Base-by-base conservation (phyloP, 2,888 invertebrate species). In the Rhopalosiphum nymphaeae region DNA sequence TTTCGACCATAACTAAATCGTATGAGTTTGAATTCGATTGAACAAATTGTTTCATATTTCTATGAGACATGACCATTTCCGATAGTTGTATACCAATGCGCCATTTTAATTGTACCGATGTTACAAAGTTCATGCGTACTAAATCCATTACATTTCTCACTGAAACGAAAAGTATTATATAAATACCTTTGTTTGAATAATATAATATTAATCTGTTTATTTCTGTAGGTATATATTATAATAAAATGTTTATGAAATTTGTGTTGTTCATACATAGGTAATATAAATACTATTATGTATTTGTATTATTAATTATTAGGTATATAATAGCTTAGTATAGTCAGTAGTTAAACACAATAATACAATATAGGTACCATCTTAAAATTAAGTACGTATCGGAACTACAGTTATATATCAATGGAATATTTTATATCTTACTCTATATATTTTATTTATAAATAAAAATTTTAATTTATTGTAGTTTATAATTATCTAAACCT, bases 1-100 rank as follows among this genome's bases (percentile, higher is more conserved):
- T 96, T 96, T 98, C 98, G 92, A 97, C 96, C 1, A 98, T 95
- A 16, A 97, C 96, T 0, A 98, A 95, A 95, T 98, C 98, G 95
- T 97, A 98, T 11, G 61, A 57, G 42, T 86, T n/a, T 57, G 85
- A 26, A 36, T 91, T 86, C 26, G 93, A 89, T 16, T 57, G 61
- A 21, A 94, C 61, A 29, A 94, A 86, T 3, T 86, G 36, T 53
- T 85, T 91, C 21, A 94, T 67, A 9, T 42, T 78, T 42, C 36
- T 16, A 29, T 85, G 84, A 4, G 42, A 25, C 85, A 93, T 44
- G 13, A 61, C 11, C 25, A 13, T 26, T 42, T 87, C 46, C 25
- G 84, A 44, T 13, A 93, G 25, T 16, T 42, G 29, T 21, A 44
- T 16, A 13, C 36, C 49, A 0, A 93, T 25, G 5, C 44, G 21